Evolutionary conservation across 2,888 invertebrate genomes (phyloP).

Genomic region (Aleiodes testaceus): DNA sequence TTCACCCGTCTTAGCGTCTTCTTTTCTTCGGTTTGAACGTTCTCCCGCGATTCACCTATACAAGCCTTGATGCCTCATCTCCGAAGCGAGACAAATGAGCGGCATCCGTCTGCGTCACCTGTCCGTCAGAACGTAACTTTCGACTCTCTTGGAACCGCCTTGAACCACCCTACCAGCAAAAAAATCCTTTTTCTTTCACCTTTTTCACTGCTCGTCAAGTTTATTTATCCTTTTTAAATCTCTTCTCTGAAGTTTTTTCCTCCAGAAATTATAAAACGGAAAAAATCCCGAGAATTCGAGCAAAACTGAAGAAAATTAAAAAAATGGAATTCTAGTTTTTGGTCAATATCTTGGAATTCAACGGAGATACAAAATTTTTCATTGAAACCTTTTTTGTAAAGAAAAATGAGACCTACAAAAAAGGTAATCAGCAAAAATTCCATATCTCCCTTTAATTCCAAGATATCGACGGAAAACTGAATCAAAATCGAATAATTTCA

Average conservation of each 20-base stretch:
- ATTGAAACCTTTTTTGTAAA: no score
- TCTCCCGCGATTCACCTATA: slow-evolving; percentile 49
- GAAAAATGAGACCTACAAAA: no score
- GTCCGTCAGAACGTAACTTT: slow-evolving; percentile 71
- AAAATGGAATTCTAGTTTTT: no score
- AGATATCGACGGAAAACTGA: no score
- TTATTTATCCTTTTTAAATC: not conserved
- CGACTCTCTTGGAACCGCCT: slow-evolving; percentile 56
- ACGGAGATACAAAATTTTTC: no score
- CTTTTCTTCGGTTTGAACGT: slow-evolving; percentile 39
- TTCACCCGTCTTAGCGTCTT: slow-evolving; percentile 48
- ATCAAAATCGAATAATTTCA: not conserved
- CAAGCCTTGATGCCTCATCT: slow-evolving; percentile 62
- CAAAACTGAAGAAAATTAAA: no score
- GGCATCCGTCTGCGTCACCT: slow-evolving; percentile 73
- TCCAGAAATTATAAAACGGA: not conserved
- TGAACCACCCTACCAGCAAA: slow-evolving; percentile 23
- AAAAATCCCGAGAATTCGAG: no score
- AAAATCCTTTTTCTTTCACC: slow-evolving; percentile 36
- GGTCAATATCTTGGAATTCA: no score
- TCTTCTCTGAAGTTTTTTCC: slow-evolving; percentile 7
- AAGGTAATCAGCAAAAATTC: no score
- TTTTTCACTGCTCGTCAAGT: slow-evolving; percentile 27
- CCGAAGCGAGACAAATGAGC: slow-evolving; percentile 72
- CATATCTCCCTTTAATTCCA: no score